A percentile compares a stretch with the other conserved stretches of the same genome.
Conservation (phyloP, 2,888 invertebrate species). For the Himalopsyche kuldschensis region DNA sequence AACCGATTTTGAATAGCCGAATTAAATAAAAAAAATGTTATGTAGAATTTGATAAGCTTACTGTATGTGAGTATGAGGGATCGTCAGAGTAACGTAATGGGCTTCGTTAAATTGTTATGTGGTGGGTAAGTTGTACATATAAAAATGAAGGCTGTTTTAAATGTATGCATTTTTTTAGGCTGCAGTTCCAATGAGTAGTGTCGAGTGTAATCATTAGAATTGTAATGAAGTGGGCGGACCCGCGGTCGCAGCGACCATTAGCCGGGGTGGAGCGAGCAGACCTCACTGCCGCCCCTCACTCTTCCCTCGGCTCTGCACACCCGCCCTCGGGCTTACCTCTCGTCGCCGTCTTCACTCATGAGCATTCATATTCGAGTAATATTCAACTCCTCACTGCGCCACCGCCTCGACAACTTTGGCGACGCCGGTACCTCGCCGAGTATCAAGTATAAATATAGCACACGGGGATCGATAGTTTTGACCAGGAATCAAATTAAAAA, state of each 20-base stretch:
- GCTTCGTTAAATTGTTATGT: too few species aligned
- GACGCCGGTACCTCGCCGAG: neutral
- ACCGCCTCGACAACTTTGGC: neutral
- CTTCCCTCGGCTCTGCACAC: constrained; percentile 3
- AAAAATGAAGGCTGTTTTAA: neutral
- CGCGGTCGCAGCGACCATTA: constrained; percentile 34
- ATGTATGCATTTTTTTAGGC: neutral
- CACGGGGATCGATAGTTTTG: too few species aligned
- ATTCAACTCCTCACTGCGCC: neutral
- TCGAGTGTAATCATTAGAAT: constrained; percentile 20
- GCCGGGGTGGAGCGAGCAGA: constrained; percentile 21
- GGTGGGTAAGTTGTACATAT: too few species aligned
- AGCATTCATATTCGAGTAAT: neutral
- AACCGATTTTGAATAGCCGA: too few species aligned
- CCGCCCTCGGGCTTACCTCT: constrained; percentile 1
- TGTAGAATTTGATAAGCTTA: too few species aligned
- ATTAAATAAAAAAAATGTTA: too few species aligned
- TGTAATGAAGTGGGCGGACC: constrained; percentile 35
- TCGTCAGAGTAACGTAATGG: too few species aligned
- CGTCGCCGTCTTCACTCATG: neutral
- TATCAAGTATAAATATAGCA: too few species aligned
- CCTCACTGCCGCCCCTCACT: constrained; percentile 18
- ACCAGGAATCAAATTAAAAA: too few species aligned
- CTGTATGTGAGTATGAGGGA: too few species aligned
- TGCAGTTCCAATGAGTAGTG: neutral